A percentile compares a stretch with the other conserved stretches of the same genome.
phyloP scores from a whole-genome alignment of 1,140 invertebrate species.

The Laupala kohalensis region DNA sequence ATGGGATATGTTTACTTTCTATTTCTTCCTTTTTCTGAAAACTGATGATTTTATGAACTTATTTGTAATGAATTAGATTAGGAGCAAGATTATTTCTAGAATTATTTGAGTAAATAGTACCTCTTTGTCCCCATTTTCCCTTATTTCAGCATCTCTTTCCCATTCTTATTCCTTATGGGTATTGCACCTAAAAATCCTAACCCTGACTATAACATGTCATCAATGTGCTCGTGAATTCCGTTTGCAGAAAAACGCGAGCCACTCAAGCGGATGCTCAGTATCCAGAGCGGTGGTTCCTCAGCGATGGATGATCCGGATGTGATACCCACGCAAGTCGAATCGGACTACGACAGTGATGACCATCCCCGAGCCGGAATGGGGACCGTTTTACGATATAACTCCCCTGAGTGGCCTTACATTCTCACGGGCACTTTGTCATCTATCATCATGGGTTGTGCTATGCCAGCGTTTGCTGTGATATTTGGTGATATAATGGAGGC shows the following conservation, averaged over 20 bases:
- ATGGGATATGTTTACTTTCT: too few relatives aligned
- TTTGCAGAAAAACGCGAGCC: not conserved
- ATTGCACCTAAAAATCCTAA: too few relatives aligned
- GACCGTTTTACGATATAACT: conserved; percentile 27
- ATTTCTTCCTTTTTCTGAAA: too few relatives aligned
- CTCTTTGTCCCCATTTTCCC: too few relatives aligned
- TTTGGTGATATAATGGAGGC: conserved; percentile 42
- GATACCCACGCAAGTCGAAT: not conserved
- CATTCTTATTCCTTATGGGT: too few relatives aligned
- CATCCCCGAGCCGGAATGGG: conserved; percentile 25
- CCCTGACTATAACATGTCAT: too few relatives aligned
- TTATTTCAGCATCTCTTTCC: too few relatives aligned
- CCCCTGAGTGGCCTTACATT: conserved; percentile 35
- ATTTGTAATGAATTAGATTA: too few relatives aligned
- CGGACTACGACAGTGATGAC: not conserved
- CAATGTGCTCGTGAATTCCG: too few relatives aligned
- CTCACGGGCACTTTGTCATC: conserved; percentile 30
- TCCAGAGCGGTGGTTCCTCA: not conserved
- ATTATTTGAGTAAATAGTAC: too few relatives aligned
- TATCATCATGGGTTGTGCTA: conserved; percentile 30
- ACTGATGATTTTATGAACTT: too few relatives aligned
- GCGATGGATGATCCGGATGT: not conserved
- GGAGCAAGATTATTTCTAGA: too few relatives aligned
- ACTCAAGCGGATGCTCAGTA: not conserved
- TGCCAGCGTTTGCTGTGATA: conserved; percentile 38